These are phyloP conservation scores for Lumbricus terrestris DNA, from an alignment of 2,888 invertebrate species.

Conservation along the genomic window DNA sequence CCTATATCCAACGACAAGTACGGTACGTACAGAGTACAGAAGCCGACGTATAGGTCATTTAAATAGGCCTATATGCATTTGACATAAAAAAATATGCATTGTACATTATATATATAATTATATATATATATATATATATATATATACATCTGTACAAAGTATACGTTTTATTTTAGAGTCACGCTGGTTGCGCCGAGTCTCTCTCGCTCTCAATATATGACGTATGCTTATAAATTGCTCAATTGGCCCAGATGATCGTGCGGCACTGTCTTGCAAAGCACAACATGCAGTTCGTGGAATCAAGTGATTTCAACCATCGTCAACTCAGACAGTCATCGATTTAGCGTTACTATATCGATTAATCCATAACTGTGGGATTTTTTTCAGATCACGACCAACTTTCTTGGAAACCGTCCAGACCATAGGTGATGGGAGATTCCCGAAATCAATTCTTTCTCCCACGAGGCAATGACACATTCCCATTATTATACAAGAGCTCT, in stretches of 20 bases:
- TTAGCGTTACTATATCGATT: neutral
- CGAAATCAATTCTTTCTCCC: too few relatives aligned
- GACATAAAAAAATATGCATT: too few relatives aligned
- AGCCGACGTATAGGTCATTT: too few relatives aligned
- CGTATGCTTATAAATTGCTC: neutral
- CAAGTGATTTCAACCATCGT: neutral
- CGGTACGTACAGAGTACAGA: too few relatives aligned
- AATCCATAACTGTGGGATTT: neutral
- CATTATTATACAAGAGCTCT: too few relatives aligned
- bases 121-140: neutral
- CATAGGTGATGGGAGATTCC: neutral
- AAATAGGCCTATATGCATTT: too few relatives aligned
- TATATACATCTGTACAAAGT: too few relatives aligned
- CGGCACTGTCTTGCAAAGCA: too few relatives aligned
- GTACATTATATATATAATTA: neutral
- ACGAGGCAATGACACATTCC: too few relatives aligned
- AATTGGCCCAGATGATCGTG: neutral
- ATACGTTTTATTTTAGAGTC: too few relatives aligned
- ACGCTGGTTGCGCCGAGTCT: neutral
- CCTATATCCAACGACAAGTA: too few relatives aligned
- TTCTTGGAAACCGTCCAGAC: neutral
- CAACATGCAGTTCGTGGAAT: neutral
- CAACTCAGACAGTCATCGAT: neutral
- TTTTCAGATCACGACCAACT: neutral
- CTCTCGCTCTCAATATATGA: too few relatives aligned